phyloP scores from a whole-genome alignment of 2,113 vertebrate genomes.

The Anhinga anhinga region DNA sequence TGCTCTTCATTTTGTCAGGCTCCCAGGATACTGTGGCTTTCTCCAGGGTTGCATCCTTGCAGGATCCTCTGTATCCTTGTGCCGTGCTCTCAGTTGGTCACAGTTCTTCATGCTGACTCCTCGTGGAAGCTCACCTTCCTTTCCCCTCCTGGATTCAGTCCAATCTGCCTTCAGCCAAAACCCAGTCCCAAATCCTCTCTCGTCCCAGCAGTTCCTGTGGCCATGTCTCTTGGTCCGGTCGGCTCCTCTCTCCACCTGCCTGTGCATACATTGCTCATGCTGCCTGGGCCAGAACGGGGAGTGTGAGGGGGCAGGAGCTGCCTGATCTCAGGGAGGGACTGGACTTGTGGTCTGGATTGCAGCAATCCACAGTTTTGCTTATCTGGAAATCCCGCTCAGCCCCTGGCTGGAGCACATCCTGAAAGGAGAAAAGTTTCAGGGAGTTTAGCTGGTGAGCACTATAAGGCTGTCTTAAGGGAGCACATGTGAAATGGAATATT shows the following conservation, averaged over 20 bases:
- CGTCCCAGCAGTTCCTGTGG: background rate
- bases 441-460: background rate
- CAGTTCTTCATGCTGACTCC: background rate
- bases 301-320: background rate
- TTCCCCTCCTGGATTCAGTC: background rate
- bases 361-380: background rate
- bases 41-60: background rate
- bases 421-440: background rate
- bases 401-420: background rate
- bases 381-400: conserved; percentile 3
- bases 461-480: background rate
- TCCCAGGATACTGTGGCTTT: background rate
- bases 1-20: background rate
- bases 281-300: background rate
- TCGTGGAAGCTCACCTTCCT: background rate
- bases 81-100: fast-evolving
- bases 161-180: background rate
- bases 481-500: background rate
- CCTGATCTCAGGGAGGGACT: background rate
- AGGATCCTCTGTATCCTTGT: background rate
- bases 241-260: background rate
- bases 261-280: background rate
- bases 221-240: background rate
- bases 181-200: background rate
- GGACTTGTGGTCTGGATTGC: background rate